Evolutionary conservation across 2,113 vertebrate species (phyloP), one percentile per base, ranked within the genome.

Genomic region (Benitochromis conjunctus): DNA sequence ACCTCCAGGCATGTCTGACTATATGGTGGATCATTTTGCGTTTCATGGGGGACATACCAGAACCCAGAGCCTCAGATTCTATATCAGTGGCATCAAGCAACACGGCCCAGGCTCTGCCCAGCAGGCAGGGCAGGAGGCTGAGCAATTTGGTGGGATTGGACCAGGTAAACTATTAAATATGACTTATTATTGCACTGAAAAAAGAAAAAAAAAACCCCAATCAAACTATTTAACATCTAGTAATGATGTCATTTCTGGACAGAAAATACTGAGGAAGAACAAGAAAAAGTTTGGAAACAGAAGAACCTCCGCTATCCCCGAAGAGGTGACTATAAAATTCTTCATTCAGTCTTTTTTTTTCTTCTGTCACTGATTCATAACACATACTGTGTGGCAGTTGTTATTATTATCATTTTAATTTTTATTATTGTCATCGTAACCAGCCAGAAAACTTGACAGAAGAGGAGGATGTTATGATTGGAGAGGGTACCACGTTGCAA

Each of bases 21-120:
- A 92, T 98, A 6, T 99, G 97, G 96, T 96, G 94, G 91, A 95
- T 98, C 84, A 98, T 99, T 85, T 88, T 99, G 91, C 96, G 98
- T 60, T 99, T 97, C 94, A 99, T 99, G 99, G 98, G 96, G 2
- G 99, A 99, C 90, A 86, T 98, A 11, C 97, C 97, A 1, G 98
- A 99, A 81, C 97, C 97, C 16, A 92, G 78, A 78, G 79, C 95
- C 19, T 82, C 88, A 6, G 90, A 93, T 34, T 38, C 87, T 0
- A 0, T 69, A 11, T 93, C 91, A 56, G n/a, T 88, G 29, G 11
- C n/a, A 1, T 86, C 92, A 1, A 89, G 85, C 84, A 79, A 55
- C 60, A 66, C 86, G 10, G 53, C 80, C 9, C 80, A 46, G 26
- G 74, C 85, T 7, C 14, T 84, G 41, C 86, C 89, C 21, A 18